phyloP scores from a whole-genome alignment of 2,113 vertebrate species.

The Corythornis vintsioides region DNA sequence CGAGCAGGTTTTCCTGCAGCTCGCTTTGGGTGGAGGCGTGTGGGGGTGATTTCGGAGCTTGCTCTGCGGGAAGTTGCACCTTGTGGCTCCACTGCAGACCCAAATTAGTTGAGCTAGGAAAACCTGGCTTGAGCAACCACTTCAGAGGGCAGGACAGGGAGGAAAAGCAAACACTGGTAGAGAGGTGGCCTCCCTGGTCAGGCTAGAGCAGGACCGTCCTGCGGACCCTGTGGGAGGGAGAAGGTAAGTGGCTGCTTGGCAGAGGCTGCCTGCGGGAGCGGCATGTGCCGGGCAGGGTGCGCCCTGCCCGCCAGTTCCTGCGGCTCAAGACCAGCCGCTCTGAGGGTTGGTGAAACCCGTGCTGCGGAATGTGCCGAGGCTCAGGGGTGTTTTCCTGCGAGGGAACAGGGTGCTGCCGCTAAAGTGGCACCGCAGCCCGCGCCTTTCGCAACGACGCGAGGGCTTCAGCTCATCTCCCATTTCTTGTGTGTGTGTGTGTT shows the following conservation, averaged over 20 bases:
- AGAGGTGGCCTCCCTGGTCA: conserved; percentile 50
- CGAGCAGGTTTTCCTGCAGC: conserved; percentile 7
- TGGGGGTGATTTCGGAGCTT: conserved; percentile 26
- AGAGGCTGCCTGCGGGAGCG: conserved; percentile 40
- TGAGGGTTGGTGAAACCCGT: conserved; percentile 36
- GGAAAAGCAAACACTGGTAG: conserved; percentile 57
- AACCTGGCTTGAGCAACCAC: conserved; percentile 52
- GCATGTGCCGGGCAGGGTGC: conserved; percentile 42
- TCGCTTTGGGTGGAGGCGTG: conserved; percentile 33
- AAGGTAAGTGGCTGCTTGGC: conserved; percentile 62
- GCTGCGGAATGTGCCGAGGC: conserved; percentile 33
- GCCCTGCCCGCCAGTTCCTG: conserved; percentile 19
- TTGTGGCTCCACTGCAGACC: conserved; percentile 14
- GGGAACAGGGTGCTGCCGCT: conserved; percentile 30
- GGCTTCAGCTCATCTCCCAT: neutral
- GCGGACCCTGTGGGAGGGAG: conserved; percentile 56
- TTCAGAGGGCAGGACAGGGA: conserved; percentile 60
- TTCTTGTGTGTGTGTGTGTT: neutral
- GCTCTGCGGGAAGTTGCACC: conserved; percentile 12
- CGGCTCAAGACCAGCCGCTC: conserved; percentile 19
- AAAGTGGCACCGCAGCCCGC: conserved; percentile 28
- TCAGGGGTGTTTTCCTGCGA: conserved; percentile 24
- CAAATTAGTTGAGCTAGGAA: conserved; percentile 36
- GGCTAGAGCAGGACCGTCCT: conserved; percentile 59
- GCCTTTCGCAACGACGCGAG: conserved; percentile 27